These are phyloP conservation scores for Cataglyphis cursor DNA, from an alignment of 2,888 invertebrate genomes.

Conservation along the genomic window DNA sequence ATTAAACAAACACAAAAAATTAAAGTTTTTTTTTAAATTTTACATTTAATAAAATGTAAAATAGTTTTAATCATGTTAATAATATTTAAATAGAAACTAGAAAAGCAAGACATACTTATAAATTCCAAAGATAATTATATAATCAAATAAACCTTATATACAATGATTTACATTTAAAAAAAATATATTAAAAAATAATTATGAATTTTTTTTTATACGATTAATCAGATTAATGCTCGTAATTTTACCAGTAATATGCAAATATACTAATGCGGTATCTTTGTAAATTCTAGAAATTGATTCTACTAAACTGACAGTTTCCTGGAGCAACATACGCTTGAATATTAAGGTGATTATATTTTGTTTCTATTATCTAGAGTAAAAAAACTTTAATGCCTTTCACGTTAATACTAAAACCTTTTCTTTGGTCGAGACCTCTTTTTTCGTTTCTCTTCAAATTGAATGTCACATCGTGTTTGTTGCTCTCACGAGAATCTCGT, in stretches of 20 bases:
- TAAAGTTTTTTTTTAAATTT: neutral
- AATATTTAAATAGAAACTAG: neutral
- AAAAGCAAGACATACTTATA: neutral
- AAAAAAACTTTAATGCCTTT: neutral
- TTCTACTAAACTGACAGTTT: neutral
- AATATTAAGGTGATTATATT: neutral
- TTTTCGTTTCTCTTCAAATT: neutral
- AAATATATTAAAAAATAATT: conserved; percentile 4
- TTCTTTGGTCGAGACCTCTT: neutral
- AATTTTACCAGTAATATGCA: neutral
- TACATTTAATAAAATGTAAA: neutral
- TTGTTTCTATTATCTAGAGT: neutral
- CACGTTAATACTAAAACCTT: neutral
- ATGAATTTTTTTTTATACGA: neutral
- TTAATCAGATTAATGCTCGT: neutral
- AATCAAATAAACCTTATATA: neutral
- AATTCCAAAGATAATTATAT: neutral
- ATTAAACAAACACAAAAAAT: neutral
- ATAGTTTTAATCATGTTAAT: neutral
- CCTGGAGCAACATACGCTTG: neutral
- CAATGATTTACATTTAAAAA: neutral
- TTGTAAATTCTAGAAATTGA: neutral
- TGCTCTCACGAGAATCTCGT: neutral
- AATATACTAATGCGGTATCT: neutral
- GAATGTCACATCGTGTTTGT: neutral